Base-by-base conservation (phyloP, 2,797 vertebrate species). In the Hyperoplus immaculatus region DNA sequence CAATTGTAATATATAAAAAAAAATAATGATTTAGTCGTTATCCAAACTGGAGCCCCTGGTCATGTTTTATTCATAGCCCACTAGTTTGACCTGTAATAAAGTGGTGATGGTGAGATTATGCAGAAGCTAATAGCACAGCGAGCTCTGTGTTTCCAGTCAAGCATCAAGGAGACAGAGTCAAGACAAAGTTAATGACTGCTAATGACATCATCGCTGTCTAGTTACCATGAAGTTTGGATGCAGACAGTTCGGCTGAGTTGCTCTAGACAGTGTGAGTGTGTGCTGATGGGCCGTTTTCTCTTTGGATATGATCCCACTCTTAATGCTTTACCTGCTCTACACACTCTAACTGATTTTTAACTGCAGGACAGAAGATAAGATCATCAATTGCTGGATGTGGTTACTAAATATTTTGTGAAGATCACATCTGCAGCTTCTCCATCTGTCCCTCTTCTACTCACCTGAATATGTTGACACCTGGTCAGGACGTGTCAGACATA, bases 161-260 rank as follows among this genome's bases (percentile, higher is more conserved):
- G 29, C 66, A 36, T 43, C 51, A 55, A 56, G 11, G 15, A 56
- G 70, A n/a, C n/a, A n/a, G 70, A 51, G 58, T 50, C 63, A 47
- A 60, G 56, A 50, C 59, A 69, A 63, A 63, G 66, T 62, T 69
- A 70, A 70, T 58, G 11, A 8, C 11, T 45, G 55, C 29, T 59
- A 15, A 65, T 14, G 55, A 67, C 61, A 47, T 16, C 39, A 47
- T 72, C 41, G 46, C 46, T 51, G 58, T 78, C 49, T 43, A 15
- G 16, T 72, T 71, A 65, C 10, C 67, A 45, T 14, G 15, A 43
- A 45, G 53, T 16, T 59, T 10, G 46, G 54, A 45, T 53, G 14
- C 59, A 69, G 58, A n/a, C 51, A 11, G 38, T 41, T 41, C 3
- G 39, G 42, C n/a, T 46, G 4, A 29, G 29, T 29, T 29, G 29